Conservation (phyloP, 2,888 invertebrate species). For the Trichogramma evanescens region DNA sequence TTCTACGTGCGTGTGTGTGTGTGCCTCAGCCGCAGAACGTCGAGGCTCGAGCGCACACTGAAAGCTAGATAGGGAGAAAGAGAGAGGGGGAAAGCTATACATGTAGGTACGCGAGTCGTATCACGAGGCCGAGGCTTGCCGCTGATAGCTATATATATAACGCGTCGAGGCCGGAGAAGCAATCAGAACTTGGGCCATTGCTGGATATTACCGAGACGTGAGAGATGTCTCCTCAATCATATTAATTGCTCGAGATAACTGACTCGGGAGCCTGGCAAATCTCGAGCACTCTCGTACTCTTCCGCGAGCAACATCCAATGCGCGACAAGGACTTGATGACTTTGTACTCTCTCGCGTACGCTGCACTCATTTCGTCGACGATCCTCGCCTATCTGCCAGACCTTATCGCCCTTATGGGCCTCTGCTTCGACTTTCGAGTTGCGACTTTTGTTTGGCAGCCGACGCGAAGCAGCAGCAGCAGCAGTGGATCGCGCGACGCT, state of each 20-base stretch:
- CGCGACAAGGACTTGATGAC: conserved; percentile 5
- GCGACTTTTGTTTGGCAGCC: too few relatives aligned
- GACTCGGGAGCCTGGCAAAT: background rate
- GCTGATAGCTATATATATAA: background rate
- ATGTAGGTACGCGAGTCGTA: conserved; percentile 23
- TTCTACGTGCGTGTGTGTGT: background rate
- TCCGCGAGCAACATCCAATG: background rate
- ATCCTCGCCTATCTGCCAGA: background rate
- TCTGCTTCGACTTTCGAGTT: too few relatives aligned
- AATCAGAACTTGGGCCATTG: conserved; percentile 48
- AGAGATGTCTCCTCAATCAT: conserved; percentile 48
- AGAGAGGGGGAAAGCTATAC: conserved; percentile 7
- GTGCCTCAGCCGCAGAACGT: background rate
- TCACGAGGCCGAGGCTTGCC: conserved; percentile 19
- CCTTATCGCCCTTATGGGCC: too few relatives aligned
- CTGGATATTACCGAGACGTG: conserved; percentile 47
- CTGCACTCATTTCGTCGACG: conserved; percentile 1
- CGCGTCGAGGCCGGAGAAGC: conserved; percentile 38
- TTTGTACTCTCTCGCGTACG: background rate
- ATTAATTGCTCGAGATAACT: conserved; percentile 47
- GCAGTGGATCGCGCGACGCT: too few relatives aligned
- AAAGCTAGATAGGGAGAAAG: conserved; percentile 11
- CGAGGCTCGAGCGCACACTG: background rate
- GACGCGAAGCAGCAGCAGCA: too few relatives aligned
- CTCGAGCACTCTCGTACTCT: background rate